Percentiles rank a stretch among this genome's conserved stretches.
Evolutionary conservation across 1,140 invertebrate genomes (phyloP).

Genomic region (Drosophila guanche): DNA sequence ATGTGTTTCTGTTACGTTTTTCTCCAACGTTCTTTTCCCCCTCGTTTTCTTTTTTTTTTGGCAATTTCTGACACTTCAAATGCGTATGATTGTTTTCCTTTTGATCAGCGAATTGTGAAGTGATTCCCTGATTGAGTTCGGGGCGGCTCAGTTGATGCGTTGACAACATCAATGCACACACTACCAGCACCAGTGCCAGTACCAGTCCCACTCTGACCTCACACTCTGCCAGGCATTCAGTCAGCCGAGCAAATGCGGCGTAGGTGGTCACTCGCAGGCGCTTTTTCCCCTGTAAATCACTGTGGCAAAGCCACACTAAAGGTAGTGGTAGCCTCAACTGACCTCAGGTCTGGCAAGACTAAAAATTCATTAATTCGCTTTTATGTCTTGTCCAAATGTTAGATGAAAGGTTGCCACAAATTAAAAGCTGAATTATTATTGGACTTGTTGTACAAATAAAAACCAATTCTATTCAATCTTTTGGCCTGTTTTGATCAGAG

Average conservation of each 20-base stretch:
- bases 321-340: too few relatives aligned
- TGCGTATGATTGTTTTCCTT: constrained; percentile 82
- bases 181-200: constrained; percentile 14
- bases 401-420: too few relatives aligned
- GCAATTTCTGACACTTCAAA: constrained; percentile 81
- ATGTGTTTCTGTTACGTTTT: constrained; percentile 14
- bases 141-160: constrained; percentile 69
- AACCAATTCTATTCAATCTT: too few relatives aligned
- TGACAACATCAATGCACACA: constrained; percentile 71
- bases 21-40: not conserved
- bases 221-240: constrained; percentile 11
- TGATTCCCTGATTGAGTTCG: constrained; percentile 82
- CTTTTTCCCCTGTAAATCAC: not conserved
- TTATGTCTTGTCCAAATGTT: too few relatives aligned
- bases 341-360: too few relatives aligned
- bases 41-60: constrained; percentile 42
- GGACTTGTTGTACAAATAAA: too few relatives aligned
- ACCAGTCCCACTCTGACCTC: constrained; percentile 13
- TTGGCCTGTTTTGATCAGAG: too few relatives aligned
- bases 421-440: too few relatives aligned
- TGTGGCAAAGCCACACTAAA: not conserved
- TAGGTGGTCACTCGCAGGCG: constrained; percentile 7
- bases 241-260: constrained; percentile 29
- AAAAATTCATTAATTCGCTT: too few relatives aligned
- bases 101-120: constrained; percentile 81